Evolutionary conservation across 2,113 vertebrate genomes (phyloP), one percentile per base, ranked within the genome.

Genomic region (Hippocampus zosterae): DNA sequence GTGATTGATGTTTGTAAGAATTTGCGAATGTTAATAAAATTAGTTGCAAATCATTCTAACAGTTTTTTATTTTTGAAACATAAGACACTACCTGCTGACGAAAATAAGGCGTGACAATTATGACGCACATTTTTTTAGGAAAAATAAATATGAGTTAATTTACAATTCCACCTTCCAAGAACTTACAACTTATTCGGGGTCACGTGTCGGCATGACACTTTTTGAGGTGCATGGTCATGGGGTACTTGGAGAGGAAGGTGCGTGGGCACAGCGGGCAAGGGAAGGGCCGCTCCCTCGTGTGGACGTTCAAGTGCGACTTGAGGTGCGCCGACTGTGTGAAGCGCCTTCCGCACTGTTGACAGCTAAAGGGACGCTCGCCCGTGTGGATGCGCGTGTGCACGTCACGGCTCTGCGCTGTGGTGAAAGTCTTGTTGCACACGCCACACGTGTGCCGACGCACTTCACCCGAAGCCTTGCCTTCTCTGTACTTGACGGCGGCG

Each of bases 311-410:
- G 82, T 92, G 91, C 0, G 91, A 85, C 80, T 88, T 90, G 15
- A 92, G 87, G 78, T 92, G 91, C 0, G 88, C 89, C 21, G 90
- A 88, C 82, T 92, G 91, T 0, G 88, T 91, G 85, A 92, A 92
- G 65, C 84, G 88, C 62, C 91, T 92, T 2, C 90, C 89, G 40
- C 91, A 92, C 75, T 91, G 88, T 27, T 23, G 25, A 41, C 91
- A 92, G 71, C 68, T 71, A 76, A 89, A 92, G 1, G 91, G 91
- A 53, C 84, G 42, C 74, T 90, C 85, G 12, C 90, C 91, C 0
- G 88, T 91, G 90, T 92, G 91, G 75, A 91, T 90, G 16, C 88
- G 71, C 85, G 84, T 81, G 82, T 92, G 91, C 1, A 90, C 88
- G 8, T 90, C 90, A 25, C 91, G 88, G 77, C 86, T 90, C 72